Conservation (phyloP, 2,888 invertebrate species). For the Melanchra persicariae region DNA sequence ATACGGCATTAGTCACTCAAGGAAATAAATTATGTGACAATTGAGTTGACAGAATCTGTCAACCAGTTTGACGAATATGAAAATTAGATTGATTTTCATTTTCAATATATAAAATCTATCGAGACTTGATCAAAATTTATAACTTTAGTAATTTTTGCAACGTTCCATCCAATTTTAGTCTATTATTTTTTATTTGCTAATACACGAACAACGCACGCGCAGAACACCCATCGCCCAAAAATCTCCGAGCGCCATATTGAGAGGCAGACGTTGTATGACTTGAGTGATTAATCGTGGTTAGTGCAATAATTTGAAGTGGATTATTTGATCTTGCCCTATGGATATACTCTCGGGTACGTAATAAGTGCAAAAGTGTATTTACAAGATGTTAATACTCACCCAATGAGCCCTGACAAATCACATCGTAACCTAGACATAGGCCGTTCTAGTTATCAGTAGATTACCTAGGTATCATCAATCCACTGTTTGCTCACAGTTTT, state of each 20-base stretch:
- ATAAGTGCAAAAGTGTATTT: constrained; percentile 81
- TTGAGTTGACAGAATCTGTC: constrained; percentile 78
- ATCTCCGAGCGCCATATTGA: constrained; percentile 94
- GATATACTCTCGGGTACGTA: constrained; percentile 91
- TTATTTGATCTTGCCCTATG: constrained; percentile 90
- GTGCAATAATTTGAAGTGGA: constrained; percentile 91
- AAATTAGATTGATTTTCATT: constrained; percentile 81
- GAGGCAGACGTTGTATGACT: constrained; percentile 93
- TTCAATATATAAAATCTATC: constrained; percentile 72
- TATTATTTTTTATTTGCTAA: constrained; percentile 84
- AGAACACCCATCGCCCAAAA: constrained; percentile 90
- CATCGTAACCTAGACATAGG: constrained; percentile 92
- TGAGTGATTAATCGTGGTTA: constrained; percentile 90
- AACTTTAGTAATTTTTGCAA: constrained; percentile 70
- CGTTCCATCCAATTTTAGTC: constrained; percentile 74
- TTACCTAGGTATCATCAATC: constrained; percentile 91
- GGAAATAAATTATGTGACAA: constrained; percentile 61
- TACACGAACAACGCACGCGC: constrained; percentile 90
- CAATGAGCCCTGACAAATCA: constrained; percentile 80
- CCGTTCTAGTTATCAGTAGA: constrained; percentile 92
- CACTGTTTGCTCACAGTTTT: constrained; percentile 92
- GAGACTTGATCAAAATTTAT: constrained; percentile 69
- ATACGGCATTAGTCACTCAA: constrained; percentile 25
- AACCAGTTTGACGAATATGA: constrained; percentile 84
- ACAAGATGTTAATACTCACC: constrained; percentile 74